phyloP scores from a whole-genome alignment of 2,797 vertebrate genomes.

The Chrysocyon brachyurus region DNA sequence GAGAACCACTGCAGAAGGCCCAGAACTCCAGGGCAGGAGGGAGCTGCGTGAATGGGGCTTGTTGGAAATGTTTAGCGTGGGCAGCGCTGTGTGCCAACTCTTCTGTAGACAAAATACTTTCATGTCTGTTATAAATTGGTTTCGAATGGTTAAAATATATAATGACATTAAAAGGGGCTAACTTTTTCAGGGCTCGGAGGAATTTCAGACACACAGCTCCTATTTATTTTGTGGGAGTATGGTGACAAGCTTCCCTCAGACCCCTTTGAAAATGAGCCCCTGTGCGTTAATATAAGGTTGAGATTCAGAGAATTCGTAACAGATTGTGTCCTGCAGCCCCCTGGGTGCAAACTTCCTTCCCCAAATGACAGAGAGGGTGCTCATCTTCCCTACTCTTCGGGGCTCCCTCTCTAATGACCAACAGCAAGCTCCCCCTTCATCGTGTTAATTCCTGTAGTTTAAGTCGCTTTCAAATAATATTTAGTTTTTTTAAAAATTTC shows the following conservation, averaged over 20 bases:
- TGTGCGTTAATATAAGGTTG: slow-evolving; percentile 53
- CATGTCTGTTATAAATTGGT: slow-evolving; percentile 66
- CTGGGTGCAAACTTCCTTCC: background rate
- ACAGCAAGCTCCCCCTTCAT: background rate
- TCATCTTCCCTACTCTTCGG: background rate
- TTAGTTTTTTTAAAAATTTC: background rate
- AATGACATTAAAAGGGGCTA: slow-evolving; percentile 60
- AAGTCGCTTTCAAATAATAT: background rate
- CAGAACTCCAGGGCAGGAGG: background rate
- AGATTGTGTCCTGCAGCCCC: slow-evolving; percentile 39
- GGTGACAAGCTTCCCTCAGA: slow-evolving; percentile 20
- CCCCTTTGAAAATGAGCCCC: slow-evolving; percentile 64
- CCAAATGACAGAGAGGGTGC: background rate
- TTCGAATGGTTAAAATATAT: slow-evolving; percentile 75
- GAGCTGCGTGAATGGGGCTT: background rate
- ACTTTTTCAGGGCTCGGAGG: slow-evolving; percentile 33
- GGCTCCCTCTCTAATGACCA: background rate
- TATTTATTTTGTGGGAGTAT: slow-evolving; percentile 59
- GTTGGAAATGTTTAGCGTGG: slow-evolving; percentile 17
- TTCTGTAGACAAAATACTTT: slow-evolving; percentile 22
- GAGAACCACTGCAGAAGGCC: background rate
- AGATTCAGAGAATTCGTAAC: slow-evolving; percentile 50
- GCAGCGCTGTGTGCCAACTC: slow-evolving; percentile 1
- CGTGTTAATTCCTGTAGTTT: background rate
- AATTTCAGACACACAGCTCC: slow-evolving; percentile 60